phyloP scores from a whole-genome alignment of 2,797 vertebrate genomes.

The Parauchenoglanis punctatus region DNA sequence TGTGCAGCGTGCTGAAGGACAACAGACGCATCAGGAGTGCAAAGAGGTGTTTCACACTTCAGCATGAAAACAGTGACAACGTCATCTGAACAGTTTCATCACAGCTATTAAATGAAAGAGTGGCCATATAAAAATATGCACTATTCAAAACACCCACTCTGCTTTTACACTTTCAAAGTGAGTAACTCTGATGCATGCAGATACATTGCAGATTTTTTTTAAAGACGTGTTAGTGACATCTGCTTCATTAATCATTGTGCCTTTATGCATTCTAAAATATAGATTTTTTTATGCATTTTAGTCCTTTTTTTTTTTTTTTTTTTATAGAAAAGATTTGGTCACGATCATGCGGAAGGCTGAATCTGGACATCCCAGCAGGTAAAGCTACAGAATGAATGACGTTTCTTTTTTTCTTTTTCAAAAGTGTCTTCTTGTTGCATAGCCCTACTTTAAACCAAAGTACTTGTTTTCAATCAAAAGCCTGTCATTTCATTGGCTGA shows the following conservation, averaged over 20 bases:
- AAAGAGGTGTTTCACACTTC: conserved; percentile 53
- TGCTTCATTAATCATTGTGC: conserved; percentile 80
- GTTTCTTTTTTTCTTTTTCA: conserved; percentile 48
- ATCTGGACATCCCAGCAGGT: conserved; percentile 78
- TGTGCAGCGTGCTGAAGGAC: conserved; percentile 37
- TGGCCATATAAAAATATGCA: conserved; percentile 53
- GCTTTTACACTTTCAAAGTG: conserved; percentile 60
- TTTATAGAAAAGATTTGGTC: conserved; percentile 89
- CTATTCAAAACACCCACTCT: conserved; percentile 52
- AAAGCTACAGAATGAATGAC: conserved; percentile 79
- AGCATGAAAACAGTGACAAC: conserved; percentile 48
- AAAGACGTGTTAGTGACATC: conserved; percentile 64
- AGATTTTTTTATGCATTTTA: conserved; percentile 59
- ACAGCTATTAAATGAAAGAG: conserved; percentile 44
- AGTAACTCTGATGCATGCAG: conserved; percentile 78
- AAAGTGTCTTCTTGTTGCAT: conserved; percentile 87
- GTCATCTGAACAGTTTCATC: conserved; percentile 39
- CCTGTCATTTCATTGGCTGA: neutral
- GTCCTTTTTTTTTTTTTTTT: conserved; percentile 49
- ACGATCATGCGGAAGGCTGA: conserved; percentile 87
- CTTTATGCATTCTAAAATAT: conserved; percentile 78
- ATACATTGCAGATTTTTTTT: conserved; percentile 69
- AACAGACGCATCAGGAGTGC: conserved; percentile 57
- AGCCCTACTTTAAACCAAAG: conserved; percentile 76
- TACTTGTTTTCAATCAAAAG: conserved; percentile 43